A percentile compares a stretch with the other conserved stretches of the same genome.
These are phyloP conservation scores for Lytechinus pictus DNA, from an alignment of 35 echinoderm and acorn worm genomes.

Conservation along the genomic window DNA sequence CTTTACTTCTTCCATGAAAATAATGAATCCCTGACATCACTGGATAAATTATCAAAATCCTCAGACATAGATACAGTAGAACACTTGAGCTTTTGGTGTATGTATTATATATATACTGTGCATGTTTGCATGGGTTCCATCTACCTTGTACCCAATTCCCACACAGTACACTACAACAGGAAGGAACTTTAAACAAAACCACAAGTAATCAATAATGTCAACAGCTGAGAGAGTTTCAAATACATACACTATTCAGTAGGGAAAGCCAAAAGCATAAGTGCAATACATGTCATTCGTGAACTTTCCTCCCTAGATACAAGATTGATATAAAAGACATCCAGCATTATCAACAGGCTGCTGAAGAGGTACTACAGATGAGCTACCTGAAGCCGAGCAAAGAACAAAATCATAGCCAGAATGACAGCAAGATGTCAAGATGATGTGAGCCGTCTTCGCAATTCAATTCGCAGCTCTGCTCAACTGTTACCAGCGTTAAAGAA, in stretches of 20 bases:
- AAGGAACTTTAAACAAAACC: neutral
- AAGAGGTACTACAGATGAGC: neutral
- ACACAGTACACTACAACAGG: neutral
- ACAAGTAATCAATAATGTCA: conserved; percentile 37
- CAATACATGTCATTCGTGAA: too few species aligned
- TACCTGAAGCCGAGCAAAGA: neutral
- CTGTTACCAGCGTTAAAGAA: neutral
- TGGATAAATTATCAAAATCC: too few species aligned
- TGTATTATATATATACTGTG: neutral
- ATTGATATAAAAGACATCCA: neutral
- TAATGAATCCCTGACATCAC: too few species aligned
- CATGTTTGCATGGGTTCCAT: neutral
- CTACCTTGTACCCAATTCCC: neutral
- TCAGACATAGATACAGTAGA: neutral
- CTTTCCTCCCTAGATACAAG: neutral
- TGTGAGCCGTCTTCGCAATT: neutral
- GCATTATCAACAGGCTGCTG: neutral
- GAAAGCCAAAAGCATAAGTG: neutral
- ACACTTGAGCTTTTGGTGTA: neutral
- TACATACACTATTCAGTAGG: neutral
- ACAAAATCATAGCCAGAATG: neutral
- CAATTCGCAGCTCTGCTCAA: neutral
- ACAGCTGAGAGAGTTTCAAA: conserved; percentile 50
- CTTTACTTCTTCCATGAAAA: too few species aligned
- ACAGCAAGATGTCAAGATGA: neutral